Percentiles rank a stretch among this genome's conserved stretches.
These are phyloP conservation scores for Muschampia plurimacula DNA, from an alignment of 2,888 invertebrate genomes.

Conservation along the genomic window DNA sequence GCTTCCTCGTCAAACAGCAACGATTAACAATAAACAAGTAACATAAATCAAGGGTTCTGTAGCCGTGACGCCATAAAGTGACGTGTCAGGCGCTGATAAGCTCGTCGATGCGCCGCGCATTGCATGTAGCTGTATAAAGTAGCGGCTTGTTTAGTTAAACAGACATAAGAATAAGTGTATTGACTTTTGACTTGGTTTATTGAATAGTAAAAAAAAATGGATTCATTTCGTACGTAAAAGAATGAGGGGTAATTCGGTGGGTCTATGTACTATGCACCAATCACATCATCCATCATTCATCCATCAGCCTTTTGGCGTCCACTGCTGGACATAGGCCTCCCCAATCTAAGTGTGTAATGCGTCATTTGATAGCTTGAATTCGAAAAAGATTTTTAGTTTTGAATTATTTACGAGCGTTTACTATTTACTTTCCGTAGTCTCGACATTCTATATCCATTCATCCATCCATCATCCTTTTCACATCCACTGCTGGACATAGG, in stretches of 20 bases:
- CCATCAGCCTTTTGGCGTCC: no score
- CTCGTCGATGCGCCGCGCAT: slow-evolving; percentile 61
- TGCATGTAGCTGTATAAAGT: neutral
- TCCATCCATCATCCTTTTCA: no score
- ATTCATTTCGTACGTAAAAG: neutral
- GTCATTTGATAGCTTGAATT: slow-evolving; percentile 11
- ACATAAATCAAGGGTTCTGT: slow-evolving; percentile 54
- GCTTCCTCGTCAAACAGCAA: neutral
- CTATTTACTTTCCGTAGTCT: neutral
- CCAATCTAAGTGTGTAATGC: slow-evolving; percentile 5
- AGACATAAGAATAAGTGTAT: neutral
- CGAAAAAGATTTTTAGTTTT: slow-evolving; percentile 33
- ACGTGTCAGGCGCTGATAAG: slow-evolving; percentile 67
- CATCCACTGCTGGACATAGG: no score
- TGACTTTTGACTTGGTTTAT: neutral
- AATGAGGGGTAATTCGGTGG: no score
- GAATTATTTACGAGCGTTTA: slow-evolving; percentile 14
- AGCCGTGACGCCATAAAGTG: slow-evolving; percentile 67
- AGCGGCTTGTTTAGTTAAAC: neutral
- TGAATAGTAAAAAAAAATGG: neutral
- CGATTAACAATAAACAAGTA: neutral
- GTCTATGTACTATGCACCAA: no score
- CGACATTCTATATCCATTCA: no score
- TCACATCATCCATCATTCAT: no score
- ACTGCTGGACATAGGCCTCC: no score